Conservation (phyloP, 2,888 invertebrate species). For the Conomelus anceps region DNA sequence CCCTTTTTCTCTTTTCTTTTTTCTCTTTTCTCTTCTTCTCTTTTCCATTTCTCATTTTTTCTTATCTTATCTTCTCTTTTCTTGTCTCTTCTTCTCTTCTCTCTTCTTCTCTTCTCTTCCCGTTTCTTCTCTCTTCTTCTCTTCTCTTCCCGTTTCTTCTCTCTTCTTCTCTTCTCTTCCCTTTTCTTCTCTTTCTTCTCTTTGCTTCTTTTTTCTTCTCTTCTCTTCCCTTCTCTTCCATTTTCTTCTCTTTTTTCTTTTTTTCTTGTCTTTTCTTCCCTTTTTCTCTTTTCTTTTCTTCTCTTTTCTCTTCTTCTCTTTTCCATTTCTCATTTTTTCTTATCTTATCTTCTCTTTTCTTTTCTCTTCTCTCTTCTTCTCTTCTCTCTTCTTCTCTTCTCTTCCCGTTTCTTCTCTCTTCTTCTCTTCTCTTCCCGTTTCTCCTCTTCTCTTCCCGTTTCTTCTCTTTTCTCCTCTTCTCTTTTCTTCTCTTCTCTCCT, state of each 20-base stretch:
- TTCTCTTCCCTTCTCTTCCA: neutral
- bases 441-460: neutral
- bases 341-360: neutral
- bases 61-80: too few species aligned
- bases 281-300: neutral
- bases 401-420: neutral
- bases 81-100: too few species aligned
- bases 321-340: neutral
- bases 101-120: too few species aligned
- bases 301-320: neutral
- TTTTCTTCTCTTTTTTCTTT: neutral
- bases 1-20: too few species aligned
- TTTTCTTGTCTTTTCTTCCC: neutral
- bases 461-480: neutral
- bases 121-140: too few species aligned
- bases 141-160: neutral
- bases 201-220: neutral
- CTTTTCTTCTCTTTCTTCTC: neutral
- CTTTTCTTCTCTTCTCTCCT: neutral
- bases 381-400: neutral
- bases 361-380: neutral
- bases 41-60: too few species aligned
- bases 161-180: neutral
- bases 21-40: too few species aligned
- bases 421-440: neutral